A percentile compares a stretch with the other conserved stretches of the same genome.
phyloP scores from a whole-genome alignment of 2,113 vertebrate genomes.

The Riparia riparia region DNA sequence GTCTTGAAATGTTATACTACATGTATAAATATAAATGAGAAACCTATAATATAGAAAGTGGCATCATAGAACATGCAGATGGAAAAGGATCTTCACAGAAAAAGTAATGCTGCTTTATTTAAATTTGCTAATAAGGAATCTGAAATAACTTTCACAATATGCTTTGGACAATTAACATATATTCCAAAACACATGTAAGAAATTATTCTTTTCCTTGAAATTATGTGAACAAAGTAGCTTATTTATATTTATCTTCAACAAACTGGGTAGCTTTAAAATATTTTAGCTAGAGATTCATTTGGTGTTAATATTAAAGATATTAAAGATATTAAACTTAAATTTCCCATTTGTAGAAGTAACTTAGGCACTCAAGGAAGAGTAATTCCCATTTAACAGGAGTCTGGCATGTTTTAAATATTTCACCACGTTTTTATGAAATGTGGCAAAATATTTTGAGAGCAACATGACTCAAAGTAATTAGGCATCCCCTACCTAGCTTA shows the following conservation, averaged over 20 bases:
- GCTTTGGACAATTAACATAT: neutral
- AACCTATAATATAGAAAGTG: neutral
- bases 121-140: neutral
- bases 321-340: neutral
- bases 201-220: neutral
- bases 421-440: neutral
- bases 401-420: neutral
- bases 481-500: neutral
- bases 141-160: neutral
- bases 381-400: neutral
- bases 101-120: neutral
- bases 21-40: neutral
- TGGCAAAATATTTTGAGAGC: neutral
- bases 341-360: neutral
- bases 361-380: neutral
- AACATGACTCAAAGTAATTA: neutral
- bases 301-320: neutral
- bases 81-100: neutral
- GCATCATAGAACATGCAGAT: neutral
- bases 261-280: neutral
- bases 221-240: neutral
- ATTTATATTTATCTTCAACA: neutral
- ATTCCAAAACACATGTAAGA: neutral
- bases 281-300: neutral
- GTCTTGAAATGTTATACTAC: neutral